Base-by-base conservation (phyloP, 2,113 vertebrate genomes). In the Trinectes maculatus region DNA sequence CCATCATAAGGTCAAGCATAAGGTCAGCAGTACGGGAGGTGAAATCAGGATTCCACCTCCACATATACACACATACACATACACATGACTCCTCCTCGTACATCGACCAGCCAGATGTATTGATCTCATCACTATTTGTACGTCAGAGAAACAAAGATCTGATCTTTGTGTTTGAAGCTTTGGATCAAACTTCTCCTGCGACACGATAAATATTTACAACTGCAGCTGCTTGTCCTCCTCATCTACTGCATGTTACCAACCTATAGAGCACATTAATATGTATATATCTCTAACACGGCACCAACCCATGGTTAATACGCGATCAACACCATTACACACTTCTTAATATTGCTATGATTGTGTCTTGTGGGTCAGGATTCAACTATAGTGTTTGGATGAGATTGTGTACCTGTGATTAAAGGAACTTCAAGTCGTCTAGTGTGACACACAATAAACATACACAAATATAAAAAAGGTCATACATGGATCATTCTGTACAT, bases 401-500 rank as follows among this genome's bases (percentile, higher is more conserved):
- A 15, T 25, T 36, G 8, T 67, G 61, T 74, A 40, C 7, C 48
- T 39, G 49, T 12, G 39, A 43, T 26, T 34, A 24, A 42, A 28
- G 49, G 22, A 46, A 10, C 5, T 42, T 18, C 19, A 42, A 19
- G 1, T 28, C 34, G 51, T 64, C 29, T 44, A 5, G 26, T 7
- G 33, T 28, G 43, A 62, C 60, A 40, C 25, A 82, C 62, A 40
- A 28, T 57, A 25, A 44, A 86, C 66, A 64, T 4, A 51, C 36
- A 72, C 49, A 72, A 74, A 47, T 7, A 36, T 7, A 36, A 36
- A 11, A 36, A 46, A 73, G 62, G 46, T 63, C 13, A 36, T 13
- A 80, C 22, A 72, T 9, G 9, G 44, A 64, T 22, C 48, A 28
- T 34, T 68, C 69, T 78, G 63, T 85, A 85, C 77, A 89, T 83